Base-by-base conservation (phyloP, 2,888 invertebrate species). In the Drosophila nigricruria region DNA sequence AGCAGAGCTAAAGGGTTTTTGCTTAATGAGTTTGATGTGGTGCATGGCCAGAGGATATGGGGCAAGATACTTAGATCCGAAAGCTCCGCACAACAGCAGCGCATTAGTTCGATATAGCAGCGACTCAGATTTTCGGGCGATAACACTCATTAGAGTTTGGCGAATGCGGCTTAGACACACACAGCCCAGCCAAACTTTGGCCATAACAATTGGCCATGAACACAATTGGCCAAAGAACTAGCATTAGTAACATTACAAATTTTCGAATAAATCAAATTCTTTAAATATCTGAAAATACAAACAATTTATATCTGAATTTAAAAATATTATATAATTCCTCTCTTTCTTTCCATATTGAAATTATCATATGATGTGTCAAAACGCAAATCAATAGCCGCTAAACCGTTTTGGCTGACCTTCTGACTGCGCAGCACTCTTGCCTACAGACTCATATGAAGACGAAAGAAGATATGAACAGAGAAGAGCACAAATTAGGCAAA, bases 1-100 rank as follows among this genome's bases (percentile, higher is more conserved):
- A 71, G 84, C 69, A 86, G 84, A 86, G 84, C 89, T 73, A 88
- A 86, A 81, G 87, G 89, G 81, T 79, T 88, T 86, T 62, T 70
- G 75, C 70, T 87, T 90, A 86, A 90, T 83, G 89, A 88, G 66
- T 90, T 86, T 81, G 68, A 57, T 49, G 58, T 23, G 65, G 53
- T 43, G 16, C 43, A 30, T 32, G 25, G 47, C 8, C 14, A 32
- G 32, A 23, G 57, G 43, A n/a, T 32, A 34, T n/a, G 42, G 58
- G 36, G 36, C 14, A 25, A 32, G 63, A 50, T 57, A 62, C 54
- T 54, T 52, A 40, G 58, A 61, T 47, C 54, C 61, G n/a, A 56
- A 43, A 54, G 65, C 69, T 60, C 6, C 36, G 47, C 27, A 43
- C 32, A 42, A 52, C 62, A 40, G 32, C 62, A 40, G 32, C 23